Base-by-base conservation (phyloP, 2,113 vertebrate species). In the Artemisiospiza belli region DNA sequence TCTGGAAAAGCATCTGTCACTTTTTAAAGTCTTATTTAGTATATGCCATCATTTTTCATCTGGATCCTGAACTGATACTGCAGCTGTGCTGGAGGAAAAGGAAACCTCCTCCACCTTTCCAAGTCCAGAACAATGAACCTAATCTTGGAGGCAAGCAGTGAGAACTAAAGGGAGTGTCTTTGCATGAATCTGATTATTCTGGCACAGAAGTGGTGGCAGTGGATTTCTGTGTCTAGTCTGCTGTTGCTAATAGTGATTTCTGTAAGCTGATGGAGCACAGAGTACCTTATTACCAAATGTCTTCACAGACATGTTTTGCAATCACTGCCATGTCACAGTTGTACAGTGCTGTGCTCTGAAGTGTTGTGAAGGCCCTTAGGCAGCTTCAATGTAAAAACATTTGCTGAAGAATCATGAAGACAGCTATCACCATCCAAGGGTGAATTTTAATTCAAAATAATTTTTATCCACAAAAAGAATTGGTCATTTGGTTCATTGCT, bases 111-210 rank as follows among this genome's bases (percentile, higher is more conserved):
- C 69, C 78, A 72, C 89, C 81, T 96, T 86, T 96, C 77, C 92
- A 94, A 83, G 86, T 82, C 76, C 83, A 87, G 79, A 95, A 92
- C 72, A 93, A 97, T 95, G 58, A 72, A 92, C 43, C 97, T 96
- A 77, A 92, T 96, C 88, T 94, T 86, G 46, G 91, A 96, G 84
- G 89, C 68, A 95, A 81, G 52, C 54, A 95, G 37, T 82, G 41
- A 80, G 73, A 96, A 61, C 57, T 92, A 85, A 83, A 94, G 69
- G 77, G 89, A 87, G 63, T 89, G 83, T 97, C 81, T 94, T 66
- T 91, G 43, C 76, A 31, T 78, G 39, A 39, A 39, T 39, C 39
- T 39, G 61, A 58, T 89, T 52, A n/a, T 63, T 91, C 39, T 93
- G 61, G 64, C 46, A 52, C 39, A 55, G 81, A 94, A 88, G 68